phyloP scores from a whole-genome alignment of 2,113 vertebrate species.

The Esox niger region DNA sequence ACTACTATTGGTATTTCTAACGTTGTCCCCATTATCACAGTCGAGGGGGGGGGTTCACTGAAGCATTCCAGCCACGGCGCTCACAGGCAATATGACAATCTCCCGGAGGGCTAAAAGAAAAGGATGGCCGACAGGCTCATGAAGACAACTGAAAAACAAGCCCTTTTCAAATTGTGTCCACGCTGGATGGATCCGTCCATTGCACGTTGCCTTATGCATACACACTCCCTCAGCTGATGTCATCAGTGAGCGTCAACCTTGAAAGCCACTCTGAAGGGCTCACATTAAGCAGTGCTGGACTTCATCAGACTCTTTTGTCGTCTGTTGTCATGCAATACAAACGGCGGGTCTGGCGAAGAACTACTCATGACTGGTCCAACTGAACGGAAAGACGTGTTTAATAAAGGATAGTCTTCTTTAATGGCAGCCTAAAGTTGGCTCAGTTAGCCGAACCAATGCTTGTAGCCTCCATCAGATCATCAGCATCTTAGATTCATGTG shows the following conservation, averaged over 20 bases:
- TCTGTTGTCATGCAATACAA: no score
- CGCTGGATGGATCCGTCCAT: neutral
- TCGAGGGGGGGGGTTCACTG: constrained; percentile 68
- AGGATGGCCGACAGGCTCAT: neutral
- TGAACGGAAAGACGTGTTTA: neutral
- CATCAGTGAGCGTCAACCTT: neutral
- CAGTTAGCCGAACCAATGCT: neutral
- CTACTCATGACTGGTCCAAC: no score
- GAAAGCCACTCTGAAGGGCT: neutral
- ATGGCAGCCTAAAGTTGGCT: neutral
- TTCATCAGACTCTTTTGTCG: no score
- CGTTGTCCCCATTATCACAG: constrained; percentile 68
- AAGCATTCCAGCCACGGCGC: constrained; percentile 65
- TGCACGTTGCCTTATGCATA: neutral
- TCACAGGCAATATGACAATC: constrained; percentile 72
- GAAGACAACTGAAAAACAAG: constrained; percentile 2
- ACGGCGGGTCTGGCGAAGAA: no score
- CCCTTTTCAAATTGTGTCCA: neutral
- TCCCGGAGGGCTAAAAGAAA: constrained; percentile 29
- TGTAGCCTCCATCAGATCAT: neutral
- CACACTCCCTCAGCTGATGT: neutral
- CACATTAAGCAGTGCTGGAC: neutral
- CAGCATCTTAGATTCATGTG: neutral
- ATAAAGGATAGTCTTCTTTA: no score
- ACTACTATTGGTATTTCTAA: constrained; percentile 58